Base-by-base conservation (phyloP, 2,888 invertebrate genomes). In the Chrysolina haemoptera region DNA sequence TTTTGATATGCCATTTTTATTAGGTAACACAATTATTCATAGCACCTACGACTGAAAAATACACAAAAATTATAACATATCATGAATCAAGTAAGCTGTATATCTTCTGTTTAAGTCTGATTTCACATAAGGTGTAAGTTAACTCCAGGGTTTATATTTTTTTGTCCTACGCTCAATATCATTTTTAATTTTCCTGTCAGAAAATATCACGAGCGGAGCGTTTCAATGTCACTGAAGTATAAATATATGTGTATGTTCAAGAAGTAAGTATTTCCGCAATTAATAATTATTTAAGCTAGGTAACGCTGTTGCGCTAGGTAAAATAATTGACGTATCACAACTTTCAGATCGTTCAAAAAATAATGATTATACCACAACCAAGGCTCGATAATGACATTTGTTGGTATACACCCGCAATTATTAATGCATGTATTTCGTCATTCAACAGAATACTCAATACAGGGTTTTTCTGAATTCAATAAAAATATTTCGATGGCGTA, bases 211-310 rank as follows among this genome's bases (percentile, higher is more conserved):
- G 53, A 53, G 18, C 53, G 1, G 16, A 18, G 53, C 53, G 53
- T 53, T 53, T 53, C 53, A 53, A 55, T 73, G 73, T 73, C 73
- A 68, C 40, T 64, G 62, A 12, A 20, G 71, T 71, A 48, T n/a
- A n/a, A n/a, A n/a, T 59, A 66, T 62, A 35, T 48, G 14, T 62
- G 59, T 65, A 16, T 69, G 62, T 74, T 70, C 70, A 27, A 70
- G 62, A 43, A 41, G 22, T 68, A 71, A 71, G 68, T 69, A 69
- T 75, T 75, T 75, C 75, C 75, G 71, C 69, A 43, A 59, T 69
- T 62, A 50, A 59, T 63, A 66, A 75, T 75, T 75, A 75, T 72
- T 69, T 70, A 63, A 69, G 70, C 69, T 66, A 72, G 55, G 69
- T 50, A 69, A 59, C 65, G 68, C 68, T 68, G 75, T 69, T 59